Evolutionary conservation across 2,113 vertebrate genomes (phyloP).

Genomic region (Tapirus terrestris): DNA sequence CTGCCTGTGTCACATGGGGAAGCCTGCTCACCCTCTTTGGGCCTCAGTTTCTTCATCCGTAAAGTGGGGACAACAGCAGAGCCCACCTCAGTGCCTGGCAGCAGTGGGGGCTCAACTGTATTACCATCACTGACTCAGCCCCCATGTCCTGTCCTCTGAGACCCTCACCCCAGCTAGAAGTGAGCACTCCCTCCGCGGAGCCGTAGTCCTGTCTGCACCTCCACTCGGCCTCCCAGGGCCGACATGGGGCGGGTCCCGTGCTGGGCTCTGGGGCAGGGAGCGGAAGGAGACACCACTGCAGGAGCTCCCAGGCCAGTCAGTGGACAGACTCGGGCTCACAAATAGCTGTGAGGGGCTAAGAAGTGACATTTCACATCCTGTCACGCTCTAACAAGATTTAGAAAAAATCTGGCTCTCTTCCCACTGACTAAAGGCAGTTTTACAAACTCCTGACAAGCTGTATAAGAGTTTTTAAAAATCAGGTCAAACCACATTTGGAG

Average conservation of each 20-base stretch:
- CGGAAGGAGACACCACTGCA: not conserved
- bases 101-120: not conserved
- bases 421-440: slow-evolving; percentile 30
- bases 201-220: not conserved
- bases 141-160: not conserved
- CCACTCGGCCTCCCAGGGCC: not conserved
- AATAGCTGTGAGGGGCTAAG: not conserved
- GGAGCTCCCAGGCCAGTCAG: not conserved
- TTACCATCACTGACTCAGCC: not conserved
- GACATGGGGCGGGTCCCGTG: not conserved
- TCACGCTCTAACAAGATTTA: not conserved
- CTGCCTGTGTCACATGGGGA: not conserved
- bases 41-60: not conserved
- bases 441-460: slow-evolving; percentile 46
- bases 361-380: slow-evolving; percentile 55
- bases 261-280: not conserved
- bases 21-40: not conserved
- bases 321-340: not conserved
- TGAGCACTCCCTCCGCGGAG: not conserved
- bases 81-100: not conserved
- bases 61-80: not conserved
- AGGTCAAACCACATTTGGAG: slow-evolving; percentile 51
- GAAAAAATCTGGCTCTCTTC: slow-evolving; percentile 39
- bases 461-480: not conserved
- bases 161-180: too few relatives aligned